A percentile compares a stretch with the other conserved stretches of the same genome.
Conservation (phyloP, 2,113 vertebrate species). For the Dasyornis broadbenti region DNA sequence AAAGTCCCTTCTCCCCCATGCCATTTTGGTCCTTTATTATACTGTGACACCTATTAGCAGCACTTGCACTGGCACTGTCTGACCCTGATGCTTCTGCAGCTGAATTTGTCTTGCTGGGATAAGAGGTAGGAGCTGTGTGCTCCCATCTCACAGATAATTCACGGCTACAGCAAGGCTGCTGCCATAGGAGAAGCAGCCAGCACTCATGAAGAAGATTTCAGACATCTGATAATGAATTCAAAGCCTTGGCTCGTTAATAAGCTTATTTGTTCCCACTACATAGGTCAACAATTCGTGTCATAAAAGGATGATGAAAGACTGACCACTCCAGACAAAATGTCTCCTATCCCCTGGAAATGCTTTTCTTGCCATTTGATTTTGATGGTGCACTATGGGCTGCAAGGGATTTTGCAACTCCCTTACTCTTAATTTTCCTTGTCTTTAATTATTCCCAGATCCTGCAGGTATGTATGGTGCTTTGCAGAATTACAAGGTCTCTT, state of each 20-base stretch:
- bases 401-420: slow-evolving; percentile 36
- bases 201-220: slow-evolving; percentile 44
- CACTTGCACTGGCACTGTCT: neutral
- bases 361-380: slow-evolving; percentile 22
- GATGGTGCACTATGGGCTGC: neutral
- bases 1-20: neutral
- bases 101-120: neutral
- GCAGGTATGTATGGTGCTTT: neutral
- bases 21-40: neutral
- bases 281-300: slow-evolving; percentile 30
- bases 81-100: neutral
- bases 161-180: neutral
- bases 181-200: neutral
- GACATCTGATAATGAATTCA: slow-evolving; percentile 40
- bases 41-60: neutral
- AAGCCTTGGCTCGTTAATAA: slow-evolving; percentile 11
- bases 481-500: neutral
- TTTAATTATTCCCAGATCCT: slow-evolving; percentile 31
- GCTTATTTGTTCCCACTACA: slow-evolving; percentile 37
- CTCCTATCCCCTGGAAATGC: slow-evolving; percentile 15
- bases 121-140: neutral
- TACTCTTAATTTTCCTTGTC: slow-evolving; percentile 23
- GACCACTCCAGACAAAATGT: slow-evolving; percentile 45
- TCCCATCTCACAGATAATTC: neutral
- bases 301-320: slow-evolving; percentile 41